A percentile compares a stretch with the other conserved stretches of the same genome.
These are phyloP conservation scores for Orius laevigatus DNA, from an alignment of 1,140 invertebrate genomes.

Conservation along the genomic window DNA sequence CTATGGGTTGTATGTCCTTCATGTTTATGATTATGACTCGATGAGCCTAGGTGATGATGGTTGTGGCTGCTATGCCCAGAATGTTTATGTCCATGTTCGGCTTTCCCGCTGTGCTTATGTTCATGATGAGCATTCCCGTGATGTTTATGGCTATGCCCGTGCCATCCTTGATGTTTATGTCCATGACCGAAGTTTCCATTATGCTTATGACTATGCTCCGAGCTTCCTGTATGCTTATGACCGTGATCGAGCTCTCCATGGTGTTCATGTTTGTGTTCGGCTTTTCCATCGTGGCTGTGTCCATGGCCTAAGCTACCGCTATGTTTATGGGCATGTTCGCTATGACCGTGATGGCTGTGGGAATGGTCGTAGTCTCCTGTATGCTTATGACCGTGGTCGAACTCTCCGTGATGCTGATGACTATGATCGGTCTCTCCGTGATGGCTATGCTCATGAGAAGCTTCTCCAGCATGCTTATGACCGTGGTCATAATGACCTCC, in stretches of 20 bases:
- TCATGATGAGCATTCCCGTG: constrained; percentile 10
- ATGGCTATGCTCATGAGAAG: constrained; percentile 6
- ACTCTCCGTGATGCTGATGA: constrained; percentile 9
- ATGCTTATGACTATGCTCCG: constrained; percentile 12
- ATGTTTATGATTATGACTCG: constrained; percentile 14
- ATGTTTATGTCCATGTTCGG: constrained; percentile 13
- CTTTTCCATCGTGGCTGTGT: constrained; percentile 11
- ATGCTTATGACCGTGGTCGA: constrained; percentile 8
- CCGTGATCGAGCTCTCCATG: constrained; percentile 11
- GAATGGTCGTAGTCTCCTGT: constrained; percentile 5
- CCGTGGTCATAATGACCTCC: constrained; percentile 6
- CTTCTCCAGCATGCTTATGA: constrained; percentile 6
- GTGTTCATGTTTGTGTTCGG: constrained; percentile 11
- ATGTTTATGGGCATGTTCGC: constrained; percentile 3
- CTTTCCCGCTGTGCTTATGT: constrained; percentile 4
- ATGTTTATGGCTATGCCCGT: constrained; percentile 11
- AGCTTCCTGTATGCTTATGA: constrained; percentile 11
- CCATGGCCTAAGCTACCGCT: constrained; percentile 7
- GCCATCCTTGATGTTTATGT: constrained; percentile 11
- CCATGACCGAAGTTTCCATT: constrained; percentile 11
- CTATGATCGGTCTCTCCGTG: constrained; percentile 7
- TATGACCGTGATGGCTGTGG: constrained; percentile 4
- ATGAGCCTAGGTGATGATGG: constrained; percentile 11
- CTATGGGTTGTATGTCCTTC: constrained; percentile 2
- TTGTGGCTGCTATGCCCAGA: constrained; percentile 7